Base-by-base conservation (phyloP, 1,140 invertebrate genomes). In the Catajapyx aquilonaris region DNA sequence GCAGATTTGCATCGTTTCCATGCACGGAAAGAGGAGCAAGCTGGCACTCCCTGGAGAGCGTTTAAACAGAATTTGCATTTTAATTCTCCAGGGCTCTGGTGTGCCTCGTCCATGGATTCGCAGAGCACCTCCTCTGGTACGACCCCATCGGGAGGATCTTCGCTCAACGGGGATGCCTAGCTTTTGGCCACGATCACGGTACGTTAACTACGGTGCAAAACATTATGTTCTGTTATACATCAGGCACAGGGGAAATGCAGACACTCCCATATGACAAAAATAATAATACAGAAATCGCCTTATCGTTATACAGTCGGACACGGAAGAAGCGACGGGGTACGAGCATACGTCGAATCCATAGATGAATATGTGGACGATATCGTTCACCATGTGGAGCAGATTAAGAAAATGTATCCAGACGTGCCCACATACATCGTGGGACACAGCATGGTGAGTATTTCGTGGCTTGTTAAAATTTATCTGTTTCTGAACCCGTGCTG, bases 111-210 rank as follows among this genome's bases (percentile, higher is more conserved):
- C 60, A 63, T 52, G 60, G 60, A 1, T 48, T 53, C 30, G 53
- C 48, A 3, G 60, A 62, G 41, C 60, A 63, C 41, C 53, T 56
- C 28, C 45, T 54, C 21, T 51, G 46, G 35, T 61, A 62, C 40
- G 51, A 52, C 11, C 48, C 50, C 22, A 20, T 62, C 7, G 58
- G 55, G 4, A 42, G 51, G 30, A 13, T 22, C 9, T 44, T 62
- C 9, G 48, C 47, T 3, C 37, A 49, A 1, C 40, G 48, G 16
- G 50, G 49, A n/a, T 51, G 50, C 19, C 52, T 53, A 23, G 58
- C 56, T 2, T 59, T 61, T 46, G 44, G 54, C 10, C 59, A 63
- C 48, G 60, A 63, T 44, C 59, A 61, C 44, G 46, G 58, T 60
- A 51, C 53, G 48, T 41, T 11, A 20, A 20, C 16, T 41, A 34